These are phyloP conservation scores for Apis cerana DNA, from an alignment of 1,140 invertebrate genomes.

Conservation along the genomic window DNA sequence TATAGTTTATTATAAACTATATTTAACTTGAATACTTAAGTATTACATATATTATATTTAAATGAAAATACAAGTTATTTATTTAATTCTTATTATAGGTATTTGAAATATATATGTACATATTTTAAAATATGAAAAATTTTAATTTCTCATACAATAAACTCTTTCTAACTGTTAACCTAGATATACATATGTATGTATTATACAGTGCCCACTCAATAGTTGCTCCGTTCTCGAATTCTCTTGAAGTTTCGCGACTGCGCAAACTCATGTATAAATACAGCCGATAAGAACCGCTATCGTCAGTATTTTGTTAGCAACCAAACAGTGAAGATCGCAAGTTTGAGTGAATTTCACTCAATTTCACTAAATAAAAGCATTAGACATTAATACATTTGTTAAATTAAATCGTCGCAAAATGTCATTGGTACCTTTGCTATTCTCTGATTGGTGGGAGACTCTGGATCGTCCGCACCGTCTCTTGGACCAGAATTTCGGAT, in stretches of 20 bases:
- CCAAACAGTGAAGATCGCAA: neutral
- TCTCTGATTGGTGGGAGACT: constrained; percentile 79
- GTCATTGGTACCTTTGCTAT: constrained; percentile 78
- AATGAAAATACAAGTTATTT: too few species aligned
- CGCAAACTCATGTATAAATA: constrained; percentile 16
- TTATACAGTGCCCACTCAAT: neutral
- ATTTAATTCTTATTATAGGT: too few species aligned
- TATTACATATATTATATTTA: too few species aligned
- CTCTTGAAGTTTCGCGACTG: constrained; percentile 3
- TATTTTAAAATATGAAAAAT: too few species aligned
- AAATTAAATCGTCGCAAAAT: constrained; percentile 61
- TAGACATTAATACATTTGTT: neutral
- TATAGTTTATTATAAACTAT: too few species aligned
- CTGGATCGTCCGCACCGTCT: constrained; percentile 67
- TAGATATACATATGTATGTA: neutral
- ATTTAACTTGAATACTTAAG: too few species aligned
- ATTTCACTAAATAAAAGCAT: neutral
- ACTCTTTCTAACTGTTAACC: neutral
- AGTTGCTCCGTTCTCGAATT: constrained; percentile 26
- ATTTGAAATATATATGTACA: too few species aligned
- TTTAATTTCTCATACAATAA: neutral
- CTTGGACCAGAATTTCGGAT: constrained; percentile 72
- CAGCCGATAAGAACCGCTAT: fast-evolving
- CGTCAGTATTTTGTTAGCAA: constrained; percentile 11
- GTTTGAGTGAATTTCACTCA: neutral